Evolutionary conservation across 2,888 invertebrate genomes (phyloP).

Genomic region (Hedya salicella): DNA sequence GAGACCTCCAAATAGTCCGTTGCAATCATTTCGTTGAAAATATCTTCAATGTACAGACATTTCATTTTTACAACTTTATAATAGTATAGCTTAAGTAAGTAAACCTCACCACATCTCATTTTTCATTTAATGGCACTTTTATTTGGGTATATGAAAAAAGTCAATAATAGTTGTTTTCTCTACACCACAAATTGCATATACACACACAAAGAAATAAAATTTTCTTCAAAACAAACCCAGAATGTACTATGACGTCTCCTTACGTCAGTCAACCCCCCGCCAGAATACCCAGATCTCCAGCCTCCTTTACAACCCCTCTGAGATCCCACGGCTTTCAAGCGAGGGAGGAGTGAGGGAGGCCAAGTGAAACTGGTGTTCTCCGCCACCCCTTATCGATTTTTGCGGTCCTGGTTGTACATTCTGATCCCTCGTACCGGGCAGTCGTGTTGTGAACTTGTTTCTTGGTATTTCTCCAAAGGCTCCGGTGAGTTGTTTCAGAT

Average conservation of each 20-base stretch:
- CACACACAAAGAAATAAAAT: slow-evolving; percentile 12
- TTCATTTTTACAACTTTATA: too few relatives aligned
- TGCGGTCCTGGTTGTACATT: slow-evolving; percentile 23
- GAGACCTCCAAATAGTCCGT: too few relatives aligned
- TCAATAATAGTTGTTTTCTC: background rate
- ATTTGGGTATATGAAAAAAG: background rate
- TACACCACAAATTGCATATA: background rate
- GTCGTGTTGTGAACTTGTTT: slow-evolving; percentile 26
- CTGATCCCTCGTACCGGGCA: slow-evolving; percentile 8
- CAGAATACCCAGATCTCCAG: slow-evolving; percentile 50
- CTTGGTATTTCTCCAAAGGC: slow-evolving; percentile 9
- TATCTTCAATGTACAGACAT: too few relatives aligned
- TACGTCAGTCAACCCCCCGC: slow-evolving; percentile 52
- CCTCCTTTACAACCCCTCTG: slow-evolving; percentile 38
- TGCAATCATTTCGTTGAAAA: too few relatives aligned
- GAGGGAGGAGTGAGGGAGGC: slow-evolving; percentile 44
- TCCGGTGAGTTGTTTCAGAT: slow-evolving; percentile 13
- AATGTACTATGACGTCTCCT: slow-evolving; percentile 26
- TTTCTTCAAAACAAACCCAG: slow-evolving; percentile 34
- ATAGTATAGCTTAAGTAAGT: too few relatives aligned
- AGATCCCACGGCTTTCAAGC: slow-evolving; percentile 13
- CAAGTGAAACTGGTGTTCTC: slow-evolving; percentile 15
- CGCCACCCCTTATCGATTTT: slow-evolving; percentile 42
- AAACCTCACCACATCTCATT: too few relatives aligned
- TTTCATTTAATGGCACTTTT: too few relatives aligned